A percentile compares a stretch with the other conserved stretches of the same genome.
phyloP scores from a whole-genome alignment of 2,797 vertebrate species.

The Siniperca scherzeri region DNA sequence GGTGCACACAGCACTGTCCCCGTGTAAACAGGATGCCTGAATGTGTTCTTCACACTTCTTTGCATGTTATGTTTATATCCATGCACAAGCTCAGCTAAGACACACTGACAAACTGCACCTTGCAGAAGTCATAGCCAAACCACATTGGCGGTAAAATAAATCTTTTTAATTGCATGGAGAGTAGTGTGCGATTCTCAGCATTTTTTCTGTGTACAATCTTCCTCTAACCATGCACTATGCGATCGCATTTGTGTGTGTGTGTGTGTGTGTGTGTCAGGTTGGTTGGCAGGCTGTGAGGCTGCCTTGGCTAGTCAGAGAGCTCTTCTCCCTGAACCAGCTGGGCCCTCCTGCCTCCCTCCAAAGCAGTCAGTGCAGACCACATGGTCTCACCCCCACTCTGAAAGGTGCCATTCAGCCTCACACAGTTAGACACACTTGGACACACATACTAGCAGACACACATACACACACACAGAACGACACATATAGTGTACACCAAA shows the following conservation, averaged over 20 bases:
- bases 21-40: constrained; percentile 77
- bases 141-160: constrained; percentile 58
- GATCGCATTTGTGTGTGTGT: constrained; percentile 64
- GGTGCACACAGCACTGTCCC: constrained; percentile 69
- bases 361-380: constrained; percentile 77
- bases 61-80: constrained; percentile 48
- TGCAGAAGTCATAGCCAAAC: constrained; percentile 59
- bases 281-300: constrained; percentile 76
- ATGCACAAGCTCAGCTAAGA: constrained; percentile 50
- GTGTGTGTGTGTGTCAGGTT: constrained; percentile 70
- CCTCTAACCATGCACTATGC: constrained; percentile 53
- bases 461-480: background rate
- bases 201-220: constrained; percentile 40
- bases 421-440: constrained; percentile 51
- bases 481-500: constrained; percentile 12
- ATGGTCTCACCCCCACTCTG: constrained; percentile 79
- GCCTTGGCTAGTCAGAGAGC: constrained; percentile 77
- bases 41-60: constrained; percentile 65
- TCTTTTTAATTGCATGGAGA: constrained; percentile 69
- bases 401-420: constrained; percentile 74
- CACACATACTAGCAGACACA: constrained; percentile 25
- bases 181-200: constrained; percentile 47
- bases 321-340: constrained; percentile 84
- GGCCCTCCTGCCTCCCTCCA: constrained; percentile 81
- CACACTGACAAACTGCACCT: constrained; percentile 62